Evolutionary conservation across 1,140 invertebrate species (phyloP).

Genomic region (Neuroterus valhalla): DNA sequence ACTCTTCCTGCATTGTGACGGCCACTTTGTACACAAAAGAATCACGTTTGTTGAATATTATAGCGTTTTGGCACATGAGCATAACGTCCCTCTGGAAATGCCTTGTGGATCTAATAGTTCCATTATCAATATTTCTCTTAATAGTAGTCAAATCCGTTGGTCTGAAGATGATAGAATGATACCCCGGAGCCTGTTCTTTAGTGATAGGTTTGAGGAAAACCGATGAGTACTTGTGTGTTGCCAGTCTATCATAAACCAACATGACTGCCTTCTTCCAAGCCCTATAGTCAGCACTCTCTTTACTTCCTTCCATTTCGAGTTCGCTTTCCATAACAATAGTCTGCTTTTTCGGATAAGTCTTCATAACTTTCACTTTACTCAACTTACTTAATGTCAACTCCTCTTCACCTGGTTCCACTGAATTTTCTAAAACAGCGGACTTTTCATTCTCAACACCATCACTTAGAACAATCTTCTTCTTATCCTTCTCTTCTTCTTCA

Average conservation of each 20-base stretch:
- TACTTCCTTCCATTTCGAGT: constrained; percentile 71
- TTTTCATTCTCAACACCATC: constrained; percentile 70
- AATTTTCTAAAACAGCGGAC: constrained; percentile 55
- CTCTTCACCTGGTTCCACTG: constrained; percentile 68
- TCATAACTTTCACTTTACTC: constrained; percentile 65
- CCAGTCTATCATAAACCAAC: constrained; percentile 87
- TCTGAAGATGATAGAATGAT: constrained; percentile 84
- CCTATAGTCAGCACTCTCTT: constrained; percentile 82
- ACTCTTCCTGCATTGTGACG: constrained; percentile 87
- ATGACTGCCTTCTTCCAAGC: constrained; percentile 95
- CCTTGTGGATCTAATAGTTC: constrained; percentile 85
- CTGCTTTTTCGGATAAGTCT: constrained; percentile 72
- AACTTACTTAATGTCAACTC: constrained; percentile 68
- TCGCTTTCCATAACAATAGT: constrained; percentile 68
- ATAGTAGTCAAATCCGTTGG: constrained; percentile 93
- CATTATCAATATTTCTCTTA: constrained; percentile 92
- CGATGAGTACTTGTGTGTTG: constrained; percentile 91
- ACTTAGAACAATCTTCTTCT: constrained; percentile 30
- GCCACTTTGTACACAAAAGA: constrained; percentile 89
- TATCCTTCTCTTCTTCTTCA: constrained; percentile 53
- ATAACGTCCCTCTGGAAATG: constrained; percentile 94
- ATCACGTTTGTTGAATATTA: constrained; percentile 93
- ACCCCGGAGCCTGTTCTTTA: constrained; percentile 91
- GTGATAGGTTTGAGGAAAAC: constrained; percentile 90
- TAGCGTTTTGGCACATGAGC: constrained; percentile 95